Evolutionary conservation across 2,888 invertebrate species (phyloP), one percentile per base, ranked within the genome.

Genomic region (Drosophila prolongata): DNA sequence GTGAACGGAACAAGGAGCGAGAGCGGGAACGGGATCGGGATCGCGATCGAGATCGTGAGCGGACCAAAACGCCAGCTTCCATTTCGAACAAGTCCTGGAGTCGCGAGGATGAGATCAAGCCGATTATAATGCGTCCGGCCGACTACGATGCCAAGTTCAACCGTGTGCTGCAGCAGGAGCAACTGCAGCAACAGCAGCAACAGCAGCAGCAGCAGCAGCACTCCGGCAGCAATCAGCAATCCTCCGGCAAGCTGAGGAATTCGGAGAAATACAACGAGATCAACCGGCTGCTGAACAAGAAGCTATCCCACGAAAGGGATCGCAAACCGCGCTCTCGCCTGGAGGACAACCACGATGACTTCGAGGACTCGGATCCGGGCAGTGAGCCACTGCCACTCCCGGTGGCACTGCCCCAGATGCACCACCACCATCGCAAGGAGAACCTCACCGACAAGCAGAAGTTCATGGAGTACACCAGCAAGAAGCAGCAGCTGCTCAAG

Each of bases 391-490:
- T 69, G 19, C 69, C 71, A 40, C 74, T 38, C 37, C 60, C 34
- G 40, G 34, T 6, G 3, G 14, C 24, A n/a, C 9, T 5, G 46
- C 57, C 69, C 8, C 62, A 34, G 47, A 54, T 35, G 57, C 54
- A 55, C 13, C 71, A 69, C 5, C 67, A 66, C n/a, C 91, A 90
- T 49, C 91, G 89, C 72, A 91, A 92, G 56, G 91, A 92, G 70
- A 92, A 92, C 75, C 85, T 92, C 35, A 92, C 92, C 2, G 92
- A 92, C 58, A 92, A 91, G 68, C 92, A 92, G 30, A 92, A 92
- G 64, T 92, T 91, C 75, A 89, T 91, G 75, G 92, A 92, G 59
- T 92, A 91, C 65, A 86, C 86, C 4, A 77, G 86, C 6, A 87
- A 90, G 47, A 91, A 90, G 73, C 77, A 89, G 19, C 89, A 90